Base-by-base conservation (phyloP, 2,888 invertebrate species). In the Drosophila prostipennis region DNA sequence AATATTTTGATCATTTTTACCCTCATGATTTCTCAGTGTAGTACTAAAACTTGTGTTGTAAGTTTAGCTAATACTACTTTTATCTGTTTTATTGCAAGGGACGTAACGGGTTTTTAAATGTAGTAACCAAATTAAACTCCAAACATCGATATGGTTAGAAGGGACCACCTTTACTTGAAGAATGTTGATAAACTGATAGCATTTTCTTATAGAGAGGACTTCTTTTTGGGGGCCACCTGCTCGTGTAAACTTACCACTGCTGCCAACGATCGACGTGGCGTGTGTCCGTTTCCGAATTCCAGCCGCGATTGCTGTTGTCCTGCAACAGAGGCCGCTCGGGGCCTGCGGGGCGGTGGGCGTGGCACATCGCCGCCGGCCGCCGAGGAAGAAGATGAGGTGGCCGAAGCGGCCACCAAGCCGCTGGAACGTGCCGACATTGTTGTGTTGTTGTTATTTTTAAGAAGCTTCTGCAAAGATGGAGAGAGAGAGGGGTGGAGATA, bases 321-420 rank as follows among this genome's bases (percentile, higher is more conserved):
- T 49, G 89, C 86, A 59, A 91, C 89, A 40, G 92, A 91, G 42
- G 90, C 87, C 48, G 92, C 89, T 26, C 92, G 89, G 4, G 23
- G 26, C 29, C 92, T 89, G 16, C 92, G 89, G 6, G 92, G 92
- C 61, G 91, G 92, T 57, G 91, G 91, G 59, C 91, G 89, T 73
- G 92, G 91, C 74, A 83, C 89, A 59, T 90, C 82, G 49, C 71
- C 79, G 40, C 74, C 77, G 23, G 61, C 29, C 39, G 67, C 49
- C 16, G 61, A 36, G 14, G 76, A 55, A n/a, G 60, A 71, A 7
- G 71, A 54, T 6, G 71, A 56, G 32, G 65, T 26, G 8, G 42
- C 39, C 16, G 46, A 8, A 16, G 59, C 64, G 40, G 53, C 60
- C 43, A 49, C 70, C 45, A 65, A 65, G 52, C 72, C 81, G 61